These are phyloP conservation scores for Geodia barretti DNA, from an alignment of 37 sponge, comb jelly and placozoan species.

Conservation along the genomic window DNA sequence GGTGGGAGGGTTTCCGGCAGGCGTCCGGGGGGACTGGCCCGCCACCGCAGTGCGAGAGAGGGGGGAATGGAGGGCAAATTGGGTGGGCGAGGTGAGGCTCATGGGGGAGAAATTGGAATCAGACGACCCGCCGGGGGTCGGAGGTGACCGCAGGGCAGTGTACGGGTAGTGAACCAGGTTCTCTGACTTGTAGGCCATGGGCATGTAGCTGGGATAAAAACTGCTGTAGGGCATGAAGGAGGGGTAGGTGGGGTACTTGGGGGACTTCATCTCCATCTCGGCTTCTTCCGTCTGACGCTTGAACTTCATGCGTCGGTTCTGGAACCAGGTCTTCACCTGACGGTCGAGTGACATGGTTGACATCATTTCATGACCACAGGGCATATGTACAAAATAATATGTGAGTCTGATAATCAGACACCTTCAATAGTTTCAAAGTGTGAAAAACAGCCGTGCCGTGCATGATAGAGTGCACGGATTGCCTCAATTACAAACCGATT, in stretches of 20 bases:
- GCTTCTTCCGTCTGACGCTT: slow-evolving; percentile 82
- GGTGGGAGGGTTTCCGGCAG: not conserved
- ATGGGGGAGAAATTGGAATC: slow-evolving; percentile 13
- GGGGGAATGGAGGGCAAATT: slow-evolving; percentile 23
- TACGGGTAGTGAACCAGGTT: slow-evolving; percentile 12
- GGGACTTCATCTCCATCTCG: slow-evolving; percentile 78
- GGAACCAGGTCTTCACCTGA: slow-evolving; percentile 86
- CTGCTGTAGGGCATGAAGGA: slow-evolving; percentile 40
- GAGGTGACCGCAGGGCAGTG: slow-evolving; percentile 33
- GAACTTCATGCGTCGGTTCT: slow-evolving; percentile 85
- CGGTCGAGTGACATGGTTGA: too few relatives aligned
- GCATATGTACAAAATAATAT: too few relatives aligned
- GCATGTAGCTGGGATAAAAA: slow-evolving; percentile 42
- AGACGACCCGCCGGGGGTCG: slow-evolving; percentile 7
- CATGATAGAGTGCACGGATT: too few relatives aligned
- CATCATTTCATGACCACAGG: too few relatives aligned
- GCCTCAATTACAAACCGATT: too few relatives aligned
- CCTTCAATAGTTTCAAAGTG: too few relatives aligned
- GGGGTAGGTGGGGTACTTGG: slow-evolving; percentile 49
- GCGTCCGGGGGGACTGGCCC: not conserved
- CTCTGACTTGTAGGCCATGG: slow-evolving; percentile 48
- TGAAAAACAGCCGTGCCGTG: too few relatives aligned
- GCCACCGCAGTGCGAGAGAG: slow-evolving; percentile 14
- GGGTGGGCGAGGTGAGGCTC: slow-evolving; percentile 22
- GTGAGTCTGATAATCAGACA: too few relatives aligned